A percentile compares a stretch with the other conserved stretches of the same genome.
These are phyloP conservation scores for Zeugodacus cucurbitae DNA, from an alignment of 1,140 invertebrate genomes.

Conservation along the genomic window DNA sequence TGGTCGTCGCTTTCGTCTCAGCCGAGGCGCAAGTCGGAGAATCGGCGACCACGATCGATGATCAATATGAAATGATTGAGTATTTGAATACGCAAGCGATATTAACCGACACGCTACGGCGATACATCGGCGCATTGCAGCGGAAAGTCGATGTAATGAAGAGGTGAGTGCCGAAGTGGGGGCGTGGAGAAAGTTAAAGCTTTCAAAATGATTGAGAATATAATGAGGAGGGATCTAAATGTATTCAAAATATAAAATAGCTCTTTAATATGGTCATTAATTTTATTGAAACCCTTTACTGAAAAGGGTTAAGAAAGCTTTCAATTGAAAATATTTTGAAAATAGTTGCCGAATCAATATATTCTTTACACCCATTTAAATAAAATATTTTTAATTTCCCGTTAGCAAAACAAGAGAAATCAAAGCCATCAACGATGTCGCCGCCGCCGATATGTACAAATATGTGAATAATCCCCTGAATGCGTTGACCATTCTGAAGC, in stretches of 20 bases:
- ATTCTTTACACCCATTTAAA: background rate
- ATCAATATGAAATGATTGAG: constrained; percentile 38
- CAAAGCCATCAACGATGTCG: constrained; percentile 77
- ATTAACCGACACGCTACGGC: constrained; percentile 32
- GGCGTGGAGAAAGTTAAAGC: background rate
- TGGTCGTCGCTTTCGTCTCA: background rate
- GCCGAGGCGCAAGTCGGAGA: background rate
- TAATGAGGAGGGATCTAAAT: too few species aligned
- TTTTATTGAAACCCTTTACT: too few species aligned
- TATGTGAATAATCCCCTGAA: constrained; percentile 96
- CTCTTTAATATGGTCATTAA: too few species aligned
- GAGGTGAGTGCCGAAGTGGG: background rate
- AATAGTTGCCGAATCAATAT: too few species aligned
- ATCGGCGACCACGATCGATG: background rate
- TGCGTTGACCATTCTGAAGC: constrained; percentile 94
- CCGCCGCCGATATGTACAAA: constrained; percentile 79
- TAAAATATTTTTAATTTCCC: background rate
- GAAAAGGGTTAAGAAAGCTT: too few species aligned
- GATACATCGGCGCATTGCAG: constrained; percentile 26
- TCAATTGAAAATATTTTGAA: too few species aligned
- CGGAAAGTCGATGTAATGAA: constrained; percentile 39
- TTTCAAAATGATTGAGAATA: too few species aligned
- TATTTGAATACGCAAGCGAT: constrained; percentile 41
- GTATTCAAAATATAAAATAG: too few species aligned
- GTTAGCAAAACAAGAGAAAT: constrained; percentile 70